These are phyloP conservation scores for Cantharis nigra DNA, from an alignment of 2,888 invertebrate species.

Conservation along the genomic window DNA sequence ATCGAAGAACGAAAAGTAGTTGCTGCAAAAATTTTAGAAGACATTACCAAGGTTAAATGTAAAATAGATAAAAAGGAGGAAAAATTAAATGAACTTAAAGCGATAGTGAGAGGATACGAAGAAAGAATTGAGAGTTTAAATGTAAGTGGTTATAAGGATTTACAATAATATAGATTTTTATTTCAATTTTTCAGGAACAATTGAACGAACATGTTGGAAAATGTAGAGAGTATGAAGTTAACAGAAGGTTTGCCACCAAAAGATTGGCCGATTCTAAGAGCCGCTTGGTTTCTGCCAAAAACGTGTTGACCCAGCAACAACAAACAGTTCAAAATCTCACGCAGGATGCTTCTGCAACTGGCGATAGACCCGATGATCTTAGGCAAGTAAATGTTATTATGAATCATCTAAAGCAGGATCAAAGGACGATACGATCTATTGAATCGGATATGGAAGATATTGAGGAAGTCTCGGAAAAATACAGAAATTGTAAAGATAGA, in stretches of 20 bases:
- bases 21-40: conserved; percentile 43
- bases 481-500: conserved; percentile 48
- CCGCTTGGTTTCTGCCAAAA: conserved; percentile 41
- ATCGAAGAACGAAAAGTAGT: conserved; percentile 53
- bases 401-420: conserved; percentile 55
- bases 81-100: conserved; percentile 48
- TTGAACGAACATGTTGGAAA: conserved; percentile 57
- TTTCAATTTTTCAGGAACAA: conserved; percentile 52
- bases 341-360: conserved; percentile 56
- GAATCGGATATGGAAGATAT: conserved; percentile 49
- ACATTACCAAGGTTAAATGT: conserved; percentile 42
- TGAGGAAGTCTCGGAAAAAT: conserved; percentile 43
- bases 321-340: conserved; percentile 53
- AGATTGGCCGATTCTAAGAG: conserved; percentile 39
- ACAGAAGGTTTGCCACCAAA: conserved; percentile 43
- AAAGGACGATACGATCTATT: conserved; percentile 54
- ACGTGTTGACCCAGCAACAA: conserved; percentile 56
- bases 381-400: conserved; percentile 46
- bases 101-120: conserved; percentile 42
- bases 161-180: background rate
- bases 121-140: conserved; percentile 43
- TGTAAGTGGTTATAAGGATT: conserved; percentile 29
- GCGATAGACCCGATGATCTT: conserved; percentile 57
- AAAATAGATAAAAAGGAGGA: conserved; percentile 52
- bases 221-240: conserved; percentile 48